Evolutionary conservation across 2,113 vertebrate species (phyloP), one percentile per base, ranked within the genome.

Genomic region (Pithys albifrons): DNA sequence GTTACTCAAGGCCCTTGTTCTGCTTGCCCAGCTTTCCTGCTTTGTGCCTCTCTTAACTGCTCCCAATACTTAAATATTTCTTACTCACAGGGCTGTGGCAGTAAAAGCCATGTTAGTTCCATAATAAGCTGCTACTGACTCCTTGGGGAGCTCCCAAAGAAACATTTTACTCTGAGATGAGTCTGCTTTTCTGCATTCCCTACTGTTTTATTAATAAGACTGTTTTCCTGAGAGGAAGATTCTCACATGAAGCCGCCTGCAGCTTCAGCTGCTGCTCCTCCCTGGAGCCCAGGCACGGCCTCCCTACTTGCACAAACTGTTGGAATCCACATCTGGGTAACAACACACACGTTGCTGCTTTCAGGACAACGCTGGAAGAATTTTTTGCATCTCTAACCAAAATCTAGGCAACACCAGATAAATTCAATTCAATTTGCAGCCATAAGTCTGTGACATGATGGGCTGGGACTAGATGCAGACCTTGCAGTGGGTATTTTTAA

Each of bases 141-240:
- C 90, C 90, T 91, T 54, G 1, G 96, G 95, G 93, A 89, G 59
- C 79, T 94, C 79, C 90, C 72, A 35, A 25, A 91, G 88, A 93
- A 95, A 41, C 90, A 45, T 84, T 84, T 95, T 31, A 88, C 85
- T 93, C 65, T 37, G 69, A 90, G 59, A 94, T 85, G 77, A 92
- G 67, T 93, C 83, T 95, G 83, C 88, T 92, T 92, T 96, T 82
- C 85, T 31, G n/a, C 90, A 67, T 92, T 94, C 88, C 83, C 92
- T 96, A 65, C 90, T 93, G 91, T 91, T 96, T 96, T 94, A 91
- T 93, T 96, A 94, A 92, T 94, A 86, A 61, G 76, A 37, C 59
- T 59, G 37, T 86, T 91, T 96, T 67, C 69, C 41, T 27, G 52
- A 71, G 74, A 48, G 55, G 87, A 52, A 74, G 83, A 49, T 80